A percentile compares a stretch with the other conserved stretches of the same genome.
Conservation (phyloP, 2,113 vertebrate genomes). For the Solea senegalensis region DNA sequence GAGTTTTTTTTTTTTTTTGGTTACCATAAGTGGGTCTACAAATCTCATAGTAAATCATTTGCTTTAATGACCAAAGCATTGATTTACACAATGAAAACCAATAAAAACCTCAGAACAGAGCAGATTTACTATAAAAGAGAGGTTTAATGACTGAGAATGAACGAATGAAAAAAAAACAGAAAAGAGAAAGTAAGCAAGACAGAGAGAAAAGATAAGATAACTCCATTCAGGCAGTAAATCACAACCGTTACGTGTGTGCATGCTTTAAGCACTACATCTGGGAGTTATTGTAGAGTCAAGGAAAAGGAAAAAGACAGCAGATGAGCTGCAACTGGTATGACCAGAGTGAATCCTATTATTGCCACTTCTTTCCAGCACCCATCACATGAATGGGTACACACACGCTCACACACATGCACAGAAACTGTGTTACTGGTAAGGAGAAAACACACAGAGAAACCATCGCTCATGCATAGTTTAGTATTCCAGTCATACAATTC, state of each 20-base stretch:
- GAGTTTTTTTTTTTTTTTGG: constrained; percentile 10
- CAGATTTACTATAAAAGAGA: constrained; percentile 57
- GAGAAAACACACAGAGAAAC: constrained; percentile 17
- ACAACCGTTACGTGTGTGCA: constrained; percentile 14
- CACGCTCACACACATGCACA: constrained; percentile 1
- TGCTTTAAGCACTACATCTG: constrained; percentile 55
- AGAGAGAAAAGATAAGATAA: constrained; percentile 62
- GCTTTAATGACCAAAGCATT: constrained; percentile 57
- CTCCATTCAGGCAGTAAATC: constrained; percentile 49
- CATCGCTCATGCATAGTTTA: constrained; percentile 5
- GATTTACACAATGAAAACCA: constrained; percentile 44
- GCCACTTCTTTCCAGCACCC: neutral
- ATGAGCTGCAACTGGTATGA: constrained; percentile 41
- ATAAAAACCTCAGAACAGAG: constrained; percentile 52
- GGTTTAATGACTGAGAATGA: neutral
- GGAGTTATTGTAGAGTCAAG: constrained; percentile 15
- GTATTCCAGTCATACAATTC: constrained; percentile 27
- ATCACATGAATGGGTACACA: neutral
- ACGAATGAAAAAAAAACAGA: neutral
- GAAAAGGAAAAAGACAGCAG: constrained; percentile 28
- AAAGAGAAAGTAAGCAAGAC: constrained; percentile 15
- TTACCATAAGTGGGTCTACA: constrained; percentile 17
- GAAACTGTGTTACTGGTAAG: constrained; percentile 1
- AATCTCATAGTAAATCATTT: constrained; percentile 61
- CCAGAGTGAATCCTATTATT: constrained; percentile 15